Evolutionary conservation across 1,140 invertebrate genomes (phyloP), one percentile per base, ranked within the genome.

Genomic region (Papilio aristodemus): DNA sequence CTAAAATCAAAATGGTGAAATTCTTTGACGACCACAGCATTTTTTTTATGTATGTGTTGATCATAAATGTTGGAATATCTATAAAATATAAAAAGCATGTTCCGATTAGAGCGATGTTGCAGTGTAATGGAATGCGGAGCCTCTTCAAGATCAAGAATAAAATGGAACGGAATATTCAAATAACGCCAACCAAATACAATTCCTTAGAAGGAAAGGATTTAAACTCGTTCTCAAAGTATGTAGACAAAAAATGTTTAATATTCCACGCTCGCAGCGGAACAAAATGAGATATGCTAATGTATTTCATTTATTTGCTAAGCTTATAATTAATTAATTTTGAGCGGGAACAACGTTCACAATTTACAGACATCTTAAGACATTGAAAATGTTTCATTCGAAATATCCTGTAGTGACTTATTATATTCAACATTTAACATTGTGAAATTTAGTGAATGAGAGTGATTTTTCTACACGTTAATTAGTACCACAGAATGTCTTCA

Each of bases 91-190:
- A n/a, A 32, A 76, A 75, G 60, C 37, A 19, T 54, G 11, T 54
- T 54, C 46, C 46, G 17, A 9, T 54, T 54, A 54, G 46, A 54
- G 11, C 19, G 46, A 54, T 54, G 46, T 13, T 22, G 3, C 19
- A 22, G 46, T 50, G 43, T 54, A 25, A 54, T 11, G 43, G 71
- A 68, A 67, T 39, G 58, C 68, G 50, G 38, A 76, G 71, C 71
- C 68, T 68, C 71, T 77, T 72, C 67, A 71, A 75, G 72, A 70
- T 67, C 68, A 69, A 59, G 41, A 69, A 78, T 69, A 71, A 79
- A 75, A 72, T 59, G 74, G 60, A 71, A 60, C 59, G 78, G 67
- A 77, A 77, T 81, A 81, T 85, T 81, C 78, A 85, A 83, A 81
- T 83, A 81, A 85, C 72, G 76, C 79, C 73, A 75, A 73, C 71